Base-by-base conservation (phyloP, 2,888 invertebrate species). In the Cancer borealis region DNA sequence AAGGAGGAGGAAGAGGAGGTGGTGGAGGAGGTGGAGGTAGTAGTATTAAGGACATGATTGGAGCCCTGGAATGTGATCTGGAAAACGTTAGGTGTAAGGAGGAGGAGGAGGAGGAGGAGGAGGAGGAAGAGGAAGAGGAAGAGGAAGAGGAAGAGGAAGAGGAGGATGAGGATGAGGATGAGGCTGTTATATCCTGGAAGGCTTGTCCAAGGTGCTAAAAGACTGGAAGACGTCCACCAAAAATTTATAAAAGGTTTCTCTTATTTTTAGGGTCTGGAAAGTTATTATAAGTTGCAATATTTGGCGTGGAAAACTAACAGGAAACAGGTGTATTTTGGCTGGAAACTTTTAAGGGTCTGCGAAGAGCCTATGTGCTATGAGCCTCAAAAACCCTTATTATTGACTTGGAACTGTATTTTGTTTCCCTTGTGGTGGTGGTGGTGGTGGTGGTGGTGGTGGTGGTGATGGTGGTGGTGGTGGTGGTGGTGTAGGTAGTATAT, bases 21-120 rank as follows among this genome's bases (percentile, higher is more conserved):
- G 89, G 92, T 47, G 95, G 94, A 84, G 92, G 90, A 84, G 91
- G 90, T 88, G 93, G 92, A 0, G 92, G 47, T 5, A 60, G 47
- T 4, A 6, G 73, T 21, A 73, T 26, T 73, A 73, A 73, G n/a
- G 73, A 8, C 73, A 73, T 73, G 73, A 73, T 73, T 73, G 73
- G 73, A 73, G 73, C n/a, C n/a, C n/a, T 17, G 73, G 73, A 73
- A 73, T 73, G 73, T 73, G 73, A 73, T 26, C 73, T 26, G 73
- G 73, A 73, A 73, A 73, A 73, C n/a, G 73, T 73, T 73, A 73
- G 73, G 73, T 73, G 26, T n/a, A 3, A 73, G n/a, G 26, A 26
- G 8, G 73, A 54, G 54, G 14, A 14, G 54, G 54, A 54, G 54
- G 54, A 54, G 54, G 54, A 54, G 54, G 14, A 54, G 14, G 8